Percentiles rank a stretch among this genome's conserved stretches.
These are phyloP conservation scores for Tethea ocularis DNA, from an alignment of 2,888 invertebrate genomes.

Conservation along the genomic window DNA sequence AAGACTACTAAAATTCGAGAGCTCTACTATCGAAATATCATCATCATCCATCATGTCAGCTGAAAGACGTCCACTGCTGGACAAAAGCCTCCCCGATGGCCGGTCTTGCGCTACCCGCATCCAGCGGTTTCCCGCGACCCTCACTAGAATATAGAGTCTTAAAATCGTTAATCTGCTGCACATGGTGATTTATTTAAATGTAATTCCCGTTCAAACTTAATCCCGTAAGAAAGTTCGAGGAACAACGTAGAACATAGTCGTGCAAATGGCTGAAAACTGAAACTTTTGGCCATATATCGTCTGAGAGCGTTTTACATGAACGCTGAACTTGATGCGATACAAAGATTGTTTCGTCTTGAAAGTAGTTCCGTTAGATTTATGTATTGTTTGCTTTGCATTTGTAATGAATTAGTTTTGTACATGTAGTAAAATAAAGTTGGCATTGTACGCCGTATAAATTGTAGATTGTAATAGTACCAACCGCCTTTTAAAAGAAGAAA, in stretches of 20 bases:
- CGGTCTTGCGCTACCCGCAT: no score
- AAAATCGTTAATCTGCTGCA: neutral
- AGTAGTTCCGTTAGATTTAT: slow-evolving; percentile 27
- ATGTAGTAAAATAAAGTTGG: neutral
- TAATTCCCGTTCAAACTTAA: neutral
- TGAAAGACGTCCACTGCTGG: no score
- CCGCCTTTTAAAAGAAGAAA: no score
- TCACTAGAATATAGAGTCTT: neutral
- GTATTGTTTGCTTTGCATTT: slow-evolving; percentile 12
- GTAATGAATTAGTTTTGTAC: slow-evolving; percentile 24
- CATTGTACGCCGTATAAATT: neutral
- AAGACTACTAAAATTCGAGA: no score
- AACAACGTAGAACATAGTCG: slow-evolving; percentile 14
- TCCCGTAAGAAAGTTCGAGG: slow-evolving; percentile 17
- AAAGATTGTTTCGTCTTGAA: slow-evolving; percentile 12
- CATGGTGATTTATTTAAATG: slow-evolving; percentile 1
- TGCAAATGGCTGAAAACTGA: slow-evolving; percentile 23
- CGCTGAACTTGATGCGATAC: slow-evolving; percentile 23
- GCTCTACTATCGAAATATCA: neutral
- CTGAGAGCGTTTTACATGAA: slow-evolving; percentile 24
- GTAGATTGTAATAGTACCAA: no score
- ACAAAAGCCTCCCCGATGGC: no score
- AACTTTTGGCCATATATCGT: slow-evolving; percentile 49
- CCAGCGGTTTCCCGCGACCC: no score
- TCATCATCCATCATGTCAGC: no score